Conservation (phyloP, 1,140 invertebrate genomes). For the Oedothorax gibbosus region DNA sequence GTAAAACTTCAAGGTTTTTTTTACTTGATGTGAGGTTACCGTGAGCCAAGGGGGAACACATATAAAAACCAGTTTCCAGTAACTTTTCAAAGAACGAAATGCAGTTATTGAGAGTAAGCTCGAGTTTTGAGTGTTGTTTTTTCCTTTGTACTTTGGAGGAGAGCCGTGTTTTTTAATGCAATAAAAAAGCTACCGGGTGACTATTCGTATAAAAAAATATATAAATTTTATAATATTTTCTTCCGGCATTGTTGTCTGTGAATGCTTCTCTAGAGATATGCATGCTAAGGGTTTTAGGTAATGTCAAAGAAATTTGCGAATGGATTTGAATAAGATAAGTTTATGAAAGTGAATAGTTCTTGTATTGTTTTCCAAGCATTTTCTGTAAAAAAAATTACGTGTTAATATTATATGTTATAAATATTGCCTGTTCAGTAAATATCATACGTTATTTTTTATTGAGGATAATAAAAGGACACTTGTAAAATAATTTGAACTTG, state of each 20-base stretch:
- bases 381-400: too few relatives aligned
- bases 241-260: constrained; percentile 11
- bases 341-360: neutral
- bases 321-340: constrained; percentile 6
- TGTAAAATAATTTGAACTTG: too few relatives aligned
- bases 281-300: neutral
- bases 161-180: constrained; percentile 28
- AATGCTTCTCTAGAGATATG: neutral
- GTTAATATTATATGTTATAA: too few relatives aligned
- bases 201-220: neutral
- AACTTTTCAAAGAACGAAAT: constrained; percentile 19
- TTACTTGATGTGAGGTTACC: constrained; percentile 25
- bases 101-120: constrained; percentile 35
- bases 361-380: too few relatives aligned
- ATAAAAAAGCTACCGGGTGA: constrained; percentile 8
- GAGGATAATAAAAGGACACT: too few relatives aligned
- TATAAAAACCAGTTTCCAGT: constrained; percentile 15
- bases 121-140: constrained; percentile 11
- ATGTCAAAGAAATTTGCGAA: constrained; percentile 19
- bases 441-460: too few relatives aligned
- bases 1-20: constrained; percentile 27
- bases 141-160: neutral
- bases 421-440: too few relatives aligned
- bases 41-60: constrained; percentile 11
- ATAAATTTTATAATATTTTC: too few relatives aligned